Evolutionary conservation across 2,113 vertebrate genomes (phyloP), one percentile per base, ranked within the genome.

Genomic region (Himantopus leucocephalus): DNA sequence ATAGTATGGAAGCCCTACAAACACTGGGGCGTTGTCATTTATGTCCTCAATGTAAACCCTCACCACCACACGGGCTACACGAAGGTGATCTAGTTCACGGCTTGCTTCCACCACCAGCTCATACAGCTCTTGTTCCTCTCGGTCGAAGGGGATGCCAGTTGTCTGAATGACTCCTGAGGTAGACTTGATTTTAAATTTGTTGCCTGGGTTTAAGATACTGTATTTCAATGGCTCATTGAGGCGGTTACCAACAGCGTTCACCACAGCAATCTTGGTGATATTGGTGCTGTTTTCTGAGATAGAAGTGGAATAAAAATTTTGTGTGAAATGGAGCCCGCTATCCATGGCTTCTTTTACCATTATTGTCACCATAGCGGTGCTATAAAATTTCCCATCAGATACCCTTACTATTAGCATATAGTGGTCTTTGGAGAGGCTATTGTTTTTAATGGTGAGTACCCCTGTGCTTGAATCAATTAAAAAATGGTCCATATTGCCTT

Each of bases 151-250:
- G 52, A 99, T 93, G 47, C 99, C 99, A 2, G 99, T 99, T 39
- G 99, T 99, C 96, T 99, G 98, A 95, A 99, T 99, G 32, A 99
- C 99, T 48, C 99, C 99, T 37, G 99, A 99, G 60, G 99, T 99
- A 64, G 99, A 97, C 77, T 99, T 99, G 75, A 99, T 99, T 94
- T 96, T 98, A 95, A 99, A 99, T 73, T 98, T 98, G 75, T 98
- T 98, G n/a, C 99, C 99, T 66, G 99, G 98, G 93, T 99, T 99
- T 90, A 99, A 95, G 92, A 99, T 98, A 37, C 98, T 98, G 58
- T 99, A 99, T 84, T 98, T 99, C 84, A 99, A 93, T 20, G 99
- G 99, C 94, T 99, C 99, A 11, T 99, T 99, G 53, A 99, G 98
- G 60, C 97, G 99, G 92, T 99, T 99, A 83, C 99, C 99, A 62